Percentiles rank a stretch among this genome's conserved stretches.
phyloP scores from a whole-genome alignment of 2,888 invertebrate genomes.

The Drosophila rubida region DNA sequence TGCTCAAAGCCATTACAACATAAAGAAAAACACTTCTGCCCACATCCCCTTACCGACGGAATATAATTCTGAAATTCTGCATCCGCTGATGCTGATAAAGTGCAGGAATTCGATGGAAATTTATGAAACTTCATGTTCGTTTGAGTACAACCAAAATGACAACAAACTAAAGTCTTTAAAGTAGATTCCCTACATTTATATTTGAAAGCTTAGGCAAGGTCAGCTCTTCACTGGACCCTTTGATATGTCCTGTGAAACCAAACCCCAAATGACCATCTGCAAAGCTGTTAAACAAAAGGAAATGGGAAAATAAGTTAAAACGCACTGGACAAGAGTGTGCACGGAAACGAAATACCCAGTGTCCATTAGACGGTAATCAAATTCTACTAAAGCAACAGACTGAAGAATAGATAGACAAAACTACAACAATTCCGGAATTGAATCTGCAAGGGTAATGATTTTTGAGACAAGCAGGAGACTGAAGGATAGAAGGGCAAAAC shows the following conservation, averaged over 20 bases:
- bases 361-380: background rate
- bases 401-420: too few species aligned
- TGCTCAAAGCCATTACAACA: constrained; percentile 17
- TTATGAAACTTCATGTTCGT: too few species aligned
- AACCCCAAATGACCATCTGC: constrained; percentile 15
- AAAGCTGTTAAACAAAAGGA: constrained; percentile 18
- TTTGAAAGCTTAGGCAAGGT: too few species aligned
- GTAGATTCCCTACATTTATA: too few species aligned
- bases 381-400: too few species aligned
- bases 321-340: background rate
- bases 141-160: too few species aligned
- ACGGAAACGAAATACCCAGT: background rate
- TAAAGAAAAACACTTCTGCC: constrained; percentile 2
- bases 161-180: too few species aligned
- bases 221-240: background rate
- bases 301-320: background rate
- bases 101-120: too few species aligned
- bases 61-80: constrained; percentile 2
- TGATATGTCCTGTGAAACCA: constrained; percentile 7
- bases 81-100: background rate
- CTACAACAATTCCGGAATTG: too few species aligned
- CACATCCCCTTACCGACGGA: background rate
- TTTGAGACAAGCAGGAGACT: too few species aligned
- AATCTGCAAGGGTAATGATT: too few species aligned
- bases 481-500: too few species aligned